These are phyloP conservation scores for Cerastoderma edule DNA, from an alignment of 2,888 invertebrate genomes.

Conservation along the genomic window DNA sequence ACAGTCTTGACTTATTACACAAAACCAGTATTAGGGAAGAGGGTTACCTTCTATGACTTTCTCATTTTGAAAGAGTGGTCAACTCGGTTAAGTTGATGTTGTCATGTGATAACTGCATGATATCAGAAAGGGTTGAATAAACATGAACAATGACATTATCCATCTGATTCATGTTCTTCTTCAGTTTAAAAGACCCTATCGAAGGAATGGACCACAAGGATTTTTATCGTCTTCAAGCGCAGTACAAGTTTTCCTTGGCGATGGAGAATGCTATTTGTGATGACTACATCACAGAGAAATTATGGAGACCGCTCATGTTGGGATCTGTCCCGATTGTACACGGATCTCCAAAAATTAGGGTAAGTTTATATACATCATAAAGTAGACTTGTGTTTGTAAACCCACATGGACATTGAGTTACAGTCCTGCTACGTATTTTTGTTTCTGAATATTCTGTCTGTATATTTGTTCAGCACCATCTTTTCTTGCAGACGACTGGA, in stretches of 20 bases:
- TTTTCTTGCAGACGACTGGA: no score
- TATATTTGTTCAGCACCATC: no score
- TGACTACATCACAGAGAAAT: slow-evolving; percentile 94
- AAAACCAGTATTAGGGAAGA: no score
- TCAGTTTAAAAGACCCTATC: slow-evolving; percentile 63
- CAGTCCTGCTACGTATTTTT: no score
- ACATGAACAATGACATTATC: neutral
- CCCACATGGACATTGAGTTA: no score
- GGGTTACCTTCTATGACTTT: no score
- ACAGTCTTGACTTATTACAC: no score
- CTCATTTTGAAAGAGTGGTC: no score
- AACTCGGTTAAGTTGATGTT: no score
- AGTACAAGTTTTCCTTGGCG: slow-evolving; percentile 92
- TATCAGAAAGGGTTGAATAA: neutral
- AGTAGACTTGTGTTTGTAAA: no score
- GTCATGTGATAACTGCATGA: no score
- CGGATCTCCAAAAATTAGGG: slow-evolving; percentile 89
- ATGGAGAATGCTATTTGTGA: slow-evolving; percentile 93
- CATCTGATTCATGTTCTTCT: slow-evolving; percentile 14
- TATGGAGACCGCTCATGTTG: slow-evolving; percentile 92
- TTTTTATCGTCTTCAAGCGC: slow-evolving; percentile 78
- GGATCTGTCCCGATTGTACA: slow-evolving; percentile 93
- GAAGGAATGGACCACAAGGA: slow-evolving; percentile 72
- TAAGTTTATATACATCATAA: slow-evolving; percentile 79
- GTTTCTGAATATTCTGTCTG: no score